Evolutionary conservation across 2,888 invertebrate species (phyloP).

Genomic region (Sylvicola fuscatus): DNA sequence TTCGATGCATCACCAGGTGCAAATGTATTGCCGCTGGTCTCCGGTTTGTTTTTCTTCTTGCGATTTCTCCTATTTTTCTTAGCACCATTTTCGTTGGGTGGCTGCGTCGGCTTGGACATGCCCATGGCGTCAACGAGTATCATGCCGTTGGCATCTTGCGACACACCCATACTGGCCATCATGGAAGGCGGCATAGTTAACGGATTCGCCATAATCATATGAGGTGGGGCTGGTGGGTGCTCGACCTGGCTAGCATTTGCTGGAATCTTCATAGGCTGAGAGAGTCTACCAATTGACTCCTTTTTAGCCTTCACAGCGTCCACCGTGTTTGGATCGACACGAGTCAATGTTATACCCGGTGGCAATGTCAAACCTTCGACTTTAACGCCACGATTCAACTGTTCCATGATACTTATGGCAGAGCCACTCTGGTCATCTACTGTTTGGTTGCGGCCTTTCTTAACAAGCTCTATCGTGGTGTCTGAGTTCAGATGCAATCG

Average conservation of each 20-base stretch:
- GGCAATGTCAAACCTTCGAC: constrained; percentile 45
- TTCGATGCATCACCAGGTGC: constrained; percentile 3
- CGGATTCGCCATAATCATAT: not conserved
- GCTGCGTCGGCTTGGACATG: constrained; percentile 1
- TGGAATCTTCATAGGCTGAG: no score
- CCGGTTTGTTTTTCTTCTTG: constrained; percentile 10
- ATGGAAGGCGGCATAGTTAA: constrained; percentile 1
- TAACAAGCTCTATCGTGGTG: constrained; percentile 7
- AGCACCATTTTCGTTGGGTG: constrained; percentile 22
- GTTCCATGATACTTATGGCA: constrained; percentile 22
- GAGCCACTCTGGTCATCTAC: not conserved
- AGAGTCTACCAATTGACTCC: constrained; percentile 19
- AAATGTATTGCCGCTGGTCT: constrained; percentile 7
- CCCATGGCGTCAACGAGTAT: constrained; percentile 21
- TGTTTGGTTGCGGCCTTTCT: constrained; percentile 2
- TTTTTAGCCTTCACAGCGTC: constrained; percentile 21
- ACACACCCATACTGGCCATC: constrained; percentile 3
- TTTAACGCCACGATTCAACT: constrained; percentile 25
- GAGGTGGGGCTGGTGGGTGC: no score
- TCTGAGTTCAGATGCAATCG: constrained; percentile 8
- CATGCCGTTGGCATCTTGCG: constrained; percentile 17
- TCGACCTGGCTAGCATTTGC: no score
- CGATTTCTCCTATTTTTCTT: constrained; percentile 34
- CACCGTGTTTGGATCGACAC: constrained; percentile 35
- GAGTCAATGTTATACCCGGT: constrained; percentile 61